Percentiles rank a stretch among this genome's conserved stretches.
These are phyloP conservation scores for Euthynnus affinis DNA, from an alignment of 2,797 vertebrate species.

Conservation along the genomic window DNA sequence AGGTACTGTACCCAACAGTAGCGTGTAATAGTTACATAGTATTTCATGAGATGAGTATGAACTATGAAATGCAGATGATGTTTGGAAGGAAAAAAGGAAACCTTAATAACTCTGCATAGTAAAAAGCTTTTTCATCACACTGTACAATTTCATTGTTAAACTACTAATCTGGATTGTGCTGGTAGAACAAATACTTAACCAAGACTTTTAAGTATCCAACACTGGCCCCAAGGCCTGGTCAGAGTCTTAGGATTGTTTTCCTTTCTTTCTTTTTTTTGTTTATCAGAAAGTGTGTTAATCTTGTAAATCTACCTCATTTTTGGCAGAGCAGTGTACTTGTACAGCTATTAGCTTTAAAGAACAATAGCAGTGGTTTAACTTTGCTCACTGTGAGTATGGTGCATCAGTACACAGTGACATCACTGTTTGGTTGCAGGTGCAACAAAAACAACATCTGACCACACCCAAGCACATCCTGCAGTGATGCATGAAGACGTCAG, in stretches of 20 bases:
- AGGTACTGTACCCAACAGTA: neutral
- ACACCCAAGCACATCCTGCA: neutral
- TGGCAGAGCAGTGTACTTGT: too few species aligned
- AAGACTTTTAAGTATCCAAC: neutral
- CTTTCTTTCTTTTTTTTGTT: too few species aligned
- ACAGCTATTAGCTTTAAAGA: too few species aligned
- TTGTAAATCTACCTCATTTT: too few species aligned
- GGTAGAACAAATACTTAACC: neutral
- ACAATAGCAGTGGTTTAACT: neutral
- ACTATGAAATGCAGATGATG: neutral
- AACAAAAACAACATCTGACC: neutral
- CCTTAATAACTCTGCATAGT: neutral
- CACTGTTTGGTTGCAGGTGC: neutral
- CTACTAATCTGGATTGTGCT: too few species aligned
- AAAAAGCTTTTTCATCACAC: neutral
- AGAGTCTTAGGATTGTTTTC: neutral
- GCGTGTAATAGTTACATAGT: neutral
- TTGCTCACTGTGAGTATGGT: too few species aligned
- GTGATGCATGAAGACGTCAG: neutral
- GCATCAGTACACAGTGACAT: too few species aligned
- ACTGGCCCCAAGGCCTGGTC: neutral
- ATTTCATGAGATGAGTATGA: neutral
- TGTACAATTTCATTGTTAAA: constrained; percentile 3
- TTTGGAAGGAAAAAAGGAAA: neutral
- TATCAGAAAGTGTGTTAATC: too few species aligned